Base-by-base conservation (phyloP, 2,113 vertebrate genomes). In the Rousettus leschenaultii region DNA sequence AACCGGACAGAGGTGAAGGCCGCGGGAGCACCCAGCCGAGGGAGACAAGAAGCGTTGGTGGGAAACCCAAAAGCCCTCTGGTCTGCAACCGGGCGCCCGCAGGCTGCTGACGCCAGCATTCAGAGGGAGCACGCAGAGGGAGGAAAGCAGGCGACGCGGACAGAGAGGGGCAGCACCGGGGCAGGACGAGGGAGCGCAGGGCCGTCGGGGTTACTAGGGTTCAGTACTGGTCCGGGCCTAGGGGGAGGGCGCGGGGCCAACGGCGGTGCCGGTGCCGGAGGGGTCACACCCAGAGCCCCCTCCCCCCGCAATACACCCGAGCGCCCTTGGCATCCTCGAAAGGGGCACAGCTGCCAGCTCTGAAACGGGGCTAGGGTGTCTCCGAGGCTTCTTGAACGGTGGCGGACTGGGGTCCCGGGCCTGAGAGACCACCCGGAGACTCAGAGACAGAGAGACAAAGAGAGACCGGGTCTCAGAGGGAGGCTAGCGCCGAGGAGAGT, bases 371-470 rank as follows among this genome's bases (percentile, higher is more conserved):
- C 40, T 65, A 13, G 26, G 38, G 80, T 22, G 45, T 51, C 92
- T 91, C 85, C 6, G 6, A 89, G 48, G 38, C 55, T 63, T 91
- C 80, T 75, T 82, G 10, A 55, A 35, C 15, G 22, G 40, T 63
- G 40, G 61, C 18, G 21, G 30, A 33, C 45, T 33, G 53, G 78
- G 63, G 57, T 24, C 26, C 57, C 30, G 0, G 15, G 30, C 21
- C 79, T 28, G 66, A 70, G 61, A 91, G 92, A 95, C 68, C 74
- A 82, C 74, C 51, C 74, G 9, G 80, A 87, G 75, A 80, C 73
- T 30, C 82, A 96, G 95, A 97, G 92, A 96, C 91, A 73, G 55
- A 95, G 95, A 96, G 92, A 97, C 97, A 98, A 97, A 98, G 96
- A 95, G 97, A 94, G n/a, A 91, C 33, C 1, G 35, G 35, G 86